Evolutionary conservation across 2,113 vertebrate genomes (phyloP).

Genomic region (Elanus axillaris): DNA sequence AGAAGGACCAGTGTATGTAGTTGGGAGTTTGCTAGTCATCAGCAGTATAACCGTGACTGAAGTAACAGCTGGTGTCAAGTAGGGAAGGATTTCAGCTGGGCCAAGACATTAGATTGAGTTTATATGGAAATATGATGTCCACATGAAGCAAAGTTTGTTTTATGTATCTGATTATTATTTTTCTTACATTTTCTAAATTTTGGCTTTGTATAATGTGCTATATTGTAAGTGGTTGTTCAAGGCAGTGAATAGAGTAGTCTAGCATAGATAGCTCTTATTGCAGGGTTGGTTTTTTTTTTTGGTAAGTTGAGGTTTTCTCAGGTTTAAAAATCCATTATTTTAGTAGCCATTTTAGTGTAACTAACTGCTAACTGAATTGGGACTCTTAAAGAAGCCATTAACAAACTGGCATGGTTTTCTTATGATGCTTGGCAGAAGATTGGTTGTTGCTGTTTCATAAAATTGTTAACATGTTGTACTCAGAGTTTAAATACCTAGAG

Average conservation of each 20-base stretch:
- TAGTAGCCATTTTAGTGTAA: not conserved
- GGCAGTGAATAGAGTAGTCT: not conserved
- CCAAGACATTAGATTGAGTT: not conserved
- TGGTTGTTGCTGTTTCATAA: not conserved
- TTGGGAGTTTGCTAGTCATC: not conserved
- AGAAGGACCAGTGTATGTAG: not conserved
- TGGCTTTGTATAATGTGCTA: fast-evolving
- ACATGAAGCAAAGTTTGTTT: not conserved
- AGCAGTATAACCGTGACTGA: fast-evolving
- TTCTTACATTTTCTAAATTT: not conserved
- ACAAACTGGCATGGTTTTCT: not conserved
- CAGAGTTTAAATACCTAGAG: not conserved
- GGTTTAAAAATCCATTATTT: not conserved
- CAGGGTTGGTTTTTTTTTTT: not conserved
- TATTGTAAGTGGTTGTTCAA: not conserved
- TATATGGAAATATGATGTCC: not conserved
- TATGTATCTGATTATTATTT: not conserved
- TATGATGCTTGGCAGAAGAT: not conserved
- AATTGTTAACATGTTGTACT: not conserved
- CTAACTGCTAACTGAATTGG: not conserved
- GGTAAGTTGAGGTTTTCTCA: not conserved
- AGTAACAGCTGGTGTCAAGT: not conserved
- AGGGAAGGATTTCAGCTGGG: not conserved
- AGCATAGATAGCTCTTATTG: not conserved
- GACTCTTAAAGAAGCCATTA: not conserved